Evolutionary conservation across 2,113 vertebrate species (phyloP), one percentile per base, ranked within the genome.

Genomic region (Strix uralensis): DNA sequence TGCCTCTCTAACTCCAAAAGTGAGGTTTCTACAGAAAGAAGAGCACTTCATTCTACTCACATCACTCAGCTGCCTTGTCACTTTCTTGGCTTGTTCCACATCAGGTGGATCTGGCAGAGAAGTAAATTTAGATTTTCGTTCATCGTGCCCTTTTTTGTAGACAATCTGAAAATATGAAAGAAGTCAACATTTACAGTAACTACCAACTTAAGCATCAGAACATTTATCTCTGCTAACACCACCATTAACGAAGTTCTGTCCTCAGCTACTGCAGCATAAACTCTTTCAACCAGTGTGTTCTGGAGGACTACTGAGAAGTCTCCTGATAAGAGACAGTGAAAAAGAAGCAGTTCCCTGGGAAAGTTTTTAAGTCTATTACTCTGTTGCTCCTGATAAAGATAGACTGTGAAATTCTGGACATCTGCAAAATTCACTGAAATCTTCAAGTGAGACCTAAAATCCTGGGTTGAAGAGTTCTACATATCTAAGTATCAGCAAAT

Each of bases 91-190:
- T 92, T 98, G 98, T 81, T 99, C 98, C 96, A 99, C 84, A 1
- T 99, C 99, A 54, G 99, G 99, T 80, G 99, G 98, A 88, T 99
- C 98, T 29, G 99, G 92, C 97, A 99, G 95, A 38, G 98, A 88
- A n/a, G 99, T 99, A 96, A 98, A 99, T 89, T 99, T 98, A 47
- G 98, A 94, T 90, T 98, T 98, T 78, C 98, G 98, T 66, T 99
- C 96, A 93, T 98, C 72, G 0, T 99, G 98, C 55, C 99, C 99
- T 97, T 99, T 99, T 97, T 99, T 99, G 98, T 99, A 99, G 86
- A 98, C 96, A 94, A 99, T 96, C 99, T 99, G 97, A 19, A 73
- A 94, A 82, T 9, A 79, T 2, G 51, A 85, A 75, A 94, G 80
- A 80, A 78, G 77, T 6, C 36, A 29, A 73, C 15, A 20, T 49